Evolutionary conservation across 2,113 vertebrate genomes (phyloP).

Genomic region (Etheostoma spectabile): DNA sequence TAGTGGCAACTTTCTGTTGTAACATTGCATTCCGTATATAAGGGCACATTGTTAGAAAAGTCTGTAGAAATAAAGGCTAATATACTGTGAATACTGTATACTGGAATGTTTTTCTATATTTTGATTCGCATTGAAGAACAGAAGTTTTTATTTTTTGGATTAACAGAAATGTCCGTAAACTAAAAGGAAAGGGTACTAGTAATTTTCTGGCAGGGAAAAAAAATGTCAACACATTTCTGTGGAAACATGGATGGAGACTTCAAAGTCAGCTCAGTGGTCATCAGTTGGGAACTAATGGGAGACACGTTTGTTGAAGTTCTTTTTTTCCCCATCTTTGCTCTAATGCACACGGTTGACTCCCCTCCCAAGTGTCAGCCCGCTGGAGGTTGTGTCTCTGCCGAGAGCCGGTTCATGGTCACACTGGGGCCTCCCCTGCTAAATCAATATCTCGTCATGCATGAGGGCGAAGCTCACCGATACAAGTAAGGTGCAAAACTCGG

Average conservation of each 20-base stretch:
- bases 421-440: slow-evolving; percentile 23
- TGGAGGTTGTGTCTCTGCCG: slow-evolving; percentile 26
- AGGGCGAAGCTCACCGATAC: background rate
- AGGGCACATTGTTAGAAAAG: too few species aligned
- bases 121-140: too few species aligned
- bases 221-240: too few species aligned
- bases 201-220: background rate
- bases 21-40: background rate
- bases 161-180: too few species aligned
- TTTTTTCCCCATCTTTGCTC: background rate
- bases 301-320: slow-evolving; percentile 20
- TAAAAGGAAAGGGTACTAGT: too few species aligned
- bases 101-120: too few species aligned
- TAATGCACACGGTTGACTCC: slow-evolving; percentile 11
- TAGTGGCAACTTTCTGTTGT: background rate
- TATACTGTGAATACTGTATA: too few species aligned
- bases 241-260: background rate
- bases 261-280: background rate
- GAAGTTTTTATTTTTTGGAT: too few species aligned
- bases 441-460: slow-evolving; percentile 43
- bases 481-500: slow-evolving; percentile 6
- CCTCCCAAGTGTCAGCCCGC: slow-evolving; percentile 17
- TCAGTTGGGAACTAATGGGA: background rate
- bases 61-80: too few species aligned
- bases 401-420: slow-evolving; percentile 26